Conservation (phyloP, 2,888 invertebrate genomes). For the Agapetus fuscipes region DNA sequence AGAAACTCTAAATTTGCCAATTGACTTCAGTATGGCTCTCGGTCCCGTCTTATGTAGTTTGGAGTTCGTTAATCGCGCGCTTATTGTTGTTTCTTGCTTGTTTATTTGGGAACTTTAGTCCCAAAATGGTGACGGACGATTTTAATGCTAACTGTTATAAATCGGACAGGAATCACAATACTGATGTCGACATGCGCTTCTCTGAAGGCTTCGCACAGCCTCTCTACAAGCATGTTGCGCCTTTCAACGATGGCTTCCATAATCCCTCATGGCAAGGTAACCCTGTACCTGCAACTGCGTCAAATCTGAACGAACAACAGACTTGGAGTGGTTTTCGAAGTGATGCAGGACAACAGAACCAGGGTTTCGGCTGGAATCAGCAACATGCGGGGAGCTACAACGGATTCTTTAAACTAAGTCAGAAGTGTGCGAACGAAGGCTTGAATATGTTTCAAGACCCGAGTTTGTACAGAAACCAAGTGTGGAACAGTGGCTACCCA, state of each 20-base stretch:
- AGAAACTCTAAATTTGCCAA: too few species aligned
- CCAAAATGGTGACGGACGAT: background rate
- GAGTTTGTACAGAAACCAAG: constrained; percentile 5
- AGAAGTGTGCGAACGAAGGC: constrained; percentile 7
- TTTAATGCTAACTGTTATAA: background rate
- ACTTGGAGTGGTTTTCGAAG: too few species aligned
- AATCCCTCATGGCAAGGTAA: background rate
- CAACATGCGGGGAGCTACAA: background rate
- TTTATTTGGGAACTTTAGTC: too few species aligned
- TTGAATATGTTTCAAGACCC: constrained; percentile 13
- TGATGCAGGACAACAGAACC: background rate
- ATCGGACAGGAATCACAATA: background rate
- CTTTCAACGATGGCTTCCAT: too few species aligned
- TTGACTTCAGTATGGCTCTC: too few species aligned
- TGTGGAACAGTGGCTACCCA: background rate
- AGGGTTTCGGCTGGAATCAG: background rate
- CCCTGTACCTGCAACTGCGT: background rate
- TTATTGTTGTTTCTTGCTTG: too few species aligned
- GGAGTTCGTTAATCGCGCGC: too few species aligned
- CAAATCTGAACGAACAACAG: too few species aligned
- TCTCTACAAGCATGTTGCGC: background rate
- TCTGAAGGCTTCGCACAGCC: background rate
- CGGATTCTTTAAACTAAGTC: constrained; percentile 3
- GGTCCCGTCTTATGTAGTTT: too few species aligned
- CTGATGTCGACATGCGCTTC: background rate